Conservation (phyloP, 2,888 invertebrate genomes). For the Cephonodes hylas region DNA sequence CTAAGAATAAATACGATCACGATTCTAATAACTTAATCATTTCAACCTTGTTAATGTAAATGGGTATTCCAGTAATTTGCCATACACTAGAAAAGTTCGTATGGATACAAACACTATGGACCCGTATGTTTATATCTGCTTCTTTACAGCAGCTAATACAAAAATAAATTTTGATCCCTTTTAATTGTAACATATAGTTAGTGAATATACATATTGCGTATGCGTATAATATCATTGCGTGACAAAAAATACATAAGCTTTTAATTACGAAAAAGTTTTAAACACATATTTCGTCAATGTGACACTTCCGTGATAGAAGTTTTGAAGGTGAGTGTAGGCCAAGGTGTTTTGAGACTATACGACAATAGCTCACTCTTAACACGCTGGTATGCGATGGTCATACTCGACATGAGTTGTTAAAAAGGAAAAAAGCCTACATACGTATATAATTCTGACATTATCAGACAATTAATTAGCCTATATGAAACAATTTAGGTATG, state of each 20-base stretch:
- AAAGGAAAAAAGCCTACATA: background rate
- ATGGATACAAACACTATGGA: background rate
- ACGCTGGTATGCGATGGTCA: too few species aligned
- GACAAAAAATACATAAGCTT: too few species aligned
- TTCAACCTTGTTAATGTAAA: conserved; percentile 57
- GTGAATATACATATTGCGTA: too few species aligned
- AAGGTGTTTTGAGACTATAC: background rate
- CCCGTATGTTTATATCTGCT: background rate
- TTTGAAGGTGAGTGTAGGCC: conserved; percentile 4
- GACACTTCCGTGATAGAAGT: background rate
- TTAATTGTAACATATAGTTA: background rate
- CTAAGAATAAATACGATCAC: conserved; percentile 51
- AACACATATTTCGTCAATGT: background rate
- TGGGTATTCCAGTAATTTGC: conserved; percentile 51
- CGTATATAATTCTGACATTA: background rate
- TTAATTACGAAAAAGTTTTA: background rate
- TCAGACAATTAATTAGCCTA: background rate
- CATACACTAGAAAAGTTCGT: conserved; percentile 21
- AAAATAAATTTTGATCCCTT: background rate
- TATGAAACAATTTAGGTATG: background rate
- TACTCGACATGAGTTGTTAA: background rate
- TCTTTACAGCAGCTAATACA: background rate
- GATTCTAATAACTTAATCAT: conserved; percentile 52
- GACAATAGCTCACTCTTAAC: background rate
- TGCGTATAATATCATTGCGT: too few species aligned